Percentiles rank a stretch among this genome's conserved stretches.
Conservation (phyloP, 1,140 invertebrate species). For the Heliconius himera region DNA sequence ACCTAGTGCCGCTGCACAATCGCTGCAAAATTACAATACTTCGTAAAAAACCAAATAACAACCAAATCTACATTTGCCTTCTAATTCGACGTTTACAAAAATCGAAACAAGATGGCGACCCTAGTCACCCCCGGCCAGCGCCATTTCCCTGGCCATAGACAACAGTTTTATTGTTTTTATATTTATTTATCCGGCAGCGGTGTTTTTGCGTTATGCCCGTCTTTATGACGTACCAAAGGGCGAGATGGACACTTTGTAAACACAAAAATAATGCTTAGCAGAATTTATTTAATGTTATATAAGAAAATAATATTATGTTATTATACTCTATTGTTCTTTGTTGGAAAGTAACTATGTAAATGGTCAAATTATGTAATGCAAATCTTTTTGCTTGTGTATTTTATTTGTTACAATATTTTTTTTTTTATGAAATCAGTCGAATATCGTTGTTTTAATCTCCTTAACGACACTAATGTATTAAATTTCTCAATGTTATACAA, state of each 20-base stretch:
- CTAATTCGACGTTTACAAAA: neutral
- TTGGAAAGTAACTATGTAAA: neutral
- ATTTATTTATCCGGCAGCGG: constrained; percentile 73
- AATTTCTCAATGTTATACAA: neutral
- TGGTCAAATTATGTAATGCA: constrained; percentile 19
- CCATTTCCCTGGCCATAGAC: constrained; percentile 76
- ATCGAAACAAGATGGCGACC: constrained; percentile 26
- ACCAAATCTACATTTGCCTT: neutral
- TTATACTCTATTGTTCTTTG: neutral
- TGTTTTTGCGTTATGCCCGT: constrained; percentile 65
- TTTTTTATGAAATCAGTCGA: no score
- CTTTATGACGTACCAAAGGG: constrained; percentile 65
- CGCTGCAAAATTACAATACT: no score
- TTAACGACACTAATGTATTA: neutral
- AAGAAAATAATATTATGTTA: constrained; percentile 19
- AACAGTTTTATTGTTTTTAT: constrained; percentile 80
- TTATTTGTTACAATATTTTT: neutral
- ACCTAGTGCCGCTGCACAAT: no score
- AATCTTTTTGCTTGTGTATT: neutral
- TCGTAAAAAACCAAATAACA: no score
- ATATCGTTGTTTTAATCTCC: no score
- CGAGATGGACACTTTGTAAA: constrained; percentile 43
- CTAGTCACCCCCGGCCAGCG: constrained; percentile 55
- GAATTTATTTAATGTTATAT: constrained; percentile 22
- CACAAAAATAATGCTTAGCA: constrained; percentile 34